Evolutionary conservation across 2,888 invertebrate species (phyloP).

Genomic region (Drosophila anomalata): DNA sequence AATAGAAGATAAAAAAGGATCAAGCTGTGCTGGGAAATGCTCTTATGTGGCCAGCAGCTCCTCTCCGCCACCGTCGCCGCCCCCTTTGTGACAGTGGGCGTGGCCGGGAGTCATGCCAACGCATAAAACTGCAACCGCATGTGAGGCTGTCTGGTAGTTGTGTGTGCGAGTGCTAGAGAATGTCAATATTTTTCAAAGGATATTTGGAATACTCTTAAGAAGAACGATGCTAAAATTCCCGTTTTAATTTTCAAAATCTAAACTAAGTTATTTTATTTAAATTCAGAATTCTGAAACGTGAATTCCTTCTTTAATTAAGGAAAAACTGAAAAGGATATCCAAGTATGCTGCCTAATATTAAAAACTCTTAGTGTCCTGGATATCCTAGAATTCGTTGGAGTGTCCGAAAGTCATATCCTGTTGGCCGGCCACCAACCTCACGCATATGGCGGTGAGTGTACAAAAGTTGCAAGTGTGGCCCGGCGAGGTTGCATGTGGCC

Average conservation of each 20-base stretch:
- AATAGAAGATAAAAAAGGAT: slow-evolving; percentile 80
- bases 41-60: slow-evolving; percentile 26
- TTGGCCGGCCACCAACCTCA: slow-evolving; percentile 73
- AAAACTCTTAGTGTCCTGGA: not conserved
- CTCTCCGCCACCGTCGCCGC: not conserved
- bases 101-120: slow-evolving; percentile 53
- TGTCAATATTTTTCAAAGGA: slow-evolving; percentile 44
- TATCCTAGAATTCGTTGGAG: slow-evolving; percentile 16
- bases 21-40: slow-evolving; percentile 72
- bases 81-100: slow-evolving; percentile 67
- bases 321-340: not conserved
- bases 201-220: not conserved
- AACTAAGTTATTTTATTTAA: not conserved
- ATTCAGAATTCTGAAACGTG: not conserved
- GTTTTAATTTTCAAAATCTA: not conserved
- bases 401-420: slow-evolving; percentile 73
- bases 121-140: slow-evolving; percentile 77
- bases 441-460: slow-evolving; percentile 42
- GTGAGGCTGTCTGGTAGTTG: slow-evolving; percentile 28
- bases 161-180: slow-evolving; percentile 8
- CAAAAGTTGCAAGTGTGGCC: slow-evolving; percentile 15
- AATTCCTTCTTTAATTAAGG: not conserved
- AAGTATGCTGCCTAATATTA: not conserved
- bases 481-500: slow-evolving; percentile 27
- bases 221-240: not conserved